Evolutionary conservation across 2,797 vertebrate genomes (phyloP).

Genomic region (Myiotriccus ornatus): DNA sequence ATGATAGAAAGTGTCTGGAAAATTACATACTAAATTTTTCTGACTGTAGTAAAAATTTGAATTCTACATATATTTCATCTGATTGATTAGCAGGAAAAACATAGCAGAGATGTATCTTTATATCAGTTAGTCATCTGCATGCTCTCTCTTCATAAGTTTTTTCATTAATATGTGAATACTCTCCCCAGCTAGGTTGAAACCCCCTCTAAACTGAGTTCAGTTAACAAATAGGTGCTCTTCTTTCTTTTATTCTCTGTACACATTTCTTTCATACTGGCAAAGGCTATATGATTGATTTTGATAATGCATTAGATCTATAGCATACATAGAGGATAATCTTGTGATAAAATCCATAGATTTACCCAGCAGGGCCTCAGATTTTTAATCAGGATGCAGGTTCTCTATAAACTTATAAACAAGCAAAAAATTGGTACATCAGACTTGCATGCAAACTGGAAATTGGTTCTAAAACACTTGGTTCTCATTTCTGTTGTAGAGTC

Average conservation of each 20-base stretch:
- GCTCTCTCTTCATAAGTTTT: neutral
- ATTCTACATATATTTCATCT: neutral
- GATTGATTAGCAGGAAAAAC: neutral
- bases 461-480: neutral
- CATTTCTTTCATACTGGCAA: neutral
- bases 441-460: neutral
- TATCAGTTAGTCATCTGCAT: neutral
- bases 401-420: neutral
- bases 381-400: neutral
- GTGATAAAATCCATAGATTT: neutral
- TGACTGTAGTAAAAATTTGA: neutral
- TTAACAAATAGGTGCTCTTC: neutral
- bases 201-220: neutral
- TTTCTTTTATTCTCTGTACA: neutral
- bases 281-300: neutral
- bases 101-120: neutral
- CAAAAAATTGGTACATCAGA: neutral
- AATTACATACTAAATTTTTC: neutral
- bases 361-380: neutral
- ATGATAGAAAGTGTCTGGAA: neutral
- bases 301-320: neutral
- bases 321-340: neutral
- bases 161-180: neutral
- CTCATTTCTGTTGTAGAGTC: neutral
- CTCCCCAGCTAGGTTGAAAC: neutral